Conservation (phyloP, 1,140 invertebrate genomes). For the Cardiocondyla obscurior region DNA sequence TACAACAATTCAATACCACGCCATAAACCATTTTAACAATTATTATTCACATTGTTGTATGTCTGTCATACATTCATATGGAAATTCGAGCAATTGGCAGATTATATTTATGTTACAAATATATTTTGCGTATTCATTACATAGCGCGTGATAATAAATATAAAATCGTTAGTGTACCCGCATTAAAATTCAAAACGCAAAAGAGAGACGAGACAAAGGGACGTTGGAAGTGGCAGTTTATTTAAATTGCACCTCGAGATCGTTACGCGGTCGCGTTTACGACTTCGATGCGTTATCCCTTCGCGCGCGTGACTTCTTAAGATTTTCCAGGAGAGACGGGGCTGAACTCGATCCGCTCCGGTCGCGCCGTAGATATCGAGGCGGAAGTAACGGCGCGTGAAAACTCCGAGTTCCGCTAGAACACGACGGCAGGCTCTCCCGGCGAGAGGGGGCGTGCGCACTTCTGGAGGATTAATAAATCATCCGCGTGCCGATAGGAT, state of each 20-base stretch:
- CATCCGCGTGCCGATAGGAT: conserved; percentile 24
- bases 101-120: conserved; percentile 31
- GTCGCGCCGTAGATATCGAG: not conserved
- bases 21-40: not conserved
- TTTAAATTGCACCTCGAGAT: not conserved
- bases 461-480: conserved; percentile 50
- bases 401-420: conserved; percentile 18
- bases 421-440: not conserved
- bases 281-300: not conserved
- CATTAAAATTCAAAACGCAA: no score
- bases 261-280: not conserved
- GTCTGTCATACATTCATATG: not conserved
- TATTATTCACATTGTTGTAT: not conserved
- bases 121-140: not conserved
- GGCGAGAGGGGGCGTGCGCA: not conserved
- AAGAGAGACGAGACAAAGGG: no score
- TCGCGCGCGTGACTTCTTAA: not conserved
- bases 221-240: no score
- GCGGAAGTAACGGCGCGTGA: conserved; percentile 33
- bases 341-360: not conserved
- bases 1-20: not conserved
- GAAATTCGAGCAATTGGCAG: not conserved
- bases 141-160: not conserved
- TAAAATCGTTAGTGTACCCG: not conserved
- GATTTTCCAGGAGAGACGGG: not conserved